These are phyloP conservation scores for Crenichthys baileyi DNA, from an alignment of 2,797 vertebrate species.

Conservation along the genomic window DNA sequence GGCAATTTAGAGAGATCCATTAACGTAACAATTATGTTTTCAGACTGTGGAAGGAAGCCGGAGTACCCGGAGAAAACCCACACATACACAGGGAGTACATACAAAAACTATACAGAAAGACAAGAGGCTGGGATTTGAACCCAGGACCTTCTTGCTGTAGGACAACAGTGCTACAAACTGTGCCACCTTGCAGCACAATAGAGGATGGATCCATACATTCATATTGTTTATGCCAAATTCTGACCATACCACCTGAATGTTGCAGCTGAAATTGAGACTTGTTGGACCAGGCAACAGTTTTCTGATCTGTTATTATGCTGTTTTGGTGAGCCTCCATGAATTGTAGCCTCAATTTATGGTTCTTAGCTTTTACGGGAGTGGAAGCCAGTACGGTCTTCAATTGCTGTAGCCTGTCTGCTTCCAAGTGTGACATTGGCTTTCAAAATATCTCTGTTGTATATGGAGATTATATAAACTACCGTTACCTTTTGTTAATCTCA, in stretches of 20 bases:
- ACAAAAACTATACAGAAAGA: background rate
- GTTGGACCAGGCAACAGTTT: background rate
- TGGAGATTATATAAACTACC: background rate
- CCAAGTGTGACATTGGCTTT: background rate
- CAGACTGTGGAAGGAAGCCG: background rate
- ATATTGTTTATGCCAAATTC: background rate
- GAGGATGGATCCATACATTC: background rate
- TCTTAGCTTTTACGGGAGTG: background rate
- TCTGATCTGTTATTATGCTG: background rate
- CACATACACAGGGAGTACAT: background rate
- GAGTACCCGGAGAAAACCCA: background rate
- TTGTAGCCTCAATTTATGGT: background rate
- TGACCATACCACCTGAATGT: too few relatives aligned
- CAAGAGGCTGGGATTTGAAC: background rate
- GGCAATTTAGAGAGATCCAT: background rate
- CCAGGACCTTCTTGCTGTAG: background rate
- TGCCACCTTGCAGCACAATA: background rate
- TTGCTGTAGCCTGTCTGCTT: background rate
- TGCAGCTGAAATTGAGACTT: too few relatives aligned
- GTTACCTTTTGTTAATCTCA: background rate
- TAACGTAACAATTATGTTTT: background rate
- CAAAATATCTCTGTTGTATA: background rate
- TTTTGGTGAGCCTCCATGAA: background rate
- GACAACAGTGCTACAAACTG: background rate
- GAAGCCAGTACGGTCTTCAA: background rate